Evolutionary conservation across 2,888 invertebrate genomes (phyloP), one percentile per base, ranked within the genome.

Genomic region (Didymodactylos carnosus): DNA sequence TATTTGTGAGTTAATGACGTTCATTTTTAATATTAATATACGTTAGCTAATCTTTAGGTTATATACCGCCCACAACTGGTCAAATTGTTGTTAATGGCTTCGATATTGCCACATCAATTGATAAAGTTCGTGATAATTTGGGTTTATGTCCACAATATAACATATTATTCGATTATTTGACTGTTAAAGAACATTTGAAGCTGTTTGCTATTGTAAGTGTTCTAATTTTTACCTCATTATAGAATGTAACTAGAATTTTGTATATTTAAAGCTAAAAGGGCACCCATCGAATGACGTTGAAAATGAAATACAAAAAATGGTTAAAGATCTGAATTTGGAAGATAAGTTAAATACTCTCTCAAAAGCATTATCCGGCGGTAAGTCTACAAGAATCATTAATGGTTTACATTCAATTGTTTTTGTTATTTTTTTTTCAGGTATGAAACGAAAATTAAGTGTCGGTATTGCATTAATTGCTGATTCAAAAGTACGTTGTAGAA

Each of bases 141-240:
- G 94, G 94, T 0, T 87, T 92, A 72, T 95, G 94, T 82, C 92
- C 94, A 0, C 84, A 94, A 80, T 90, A 91, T 81, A 90, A 92
- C 82, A 88, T 91, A 10, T 85, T 92, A 1, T 91, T 92, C 80
- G 88, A 89, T 77, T 89, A 89, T 76, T 85, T 92, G 51, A 91
- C 91, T 0, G 91, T 91, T 3, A 85, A 85, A 35, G 91, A 92
- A 82, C 92, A 92, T 81, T 85, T 92, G 40, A 86, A 88, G 75
- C 92, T 92, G 84, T 92, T 89, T 80, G 88, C 89, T 69, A 87
- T 88, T 78, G 85, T 91, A 72, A 71, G 72, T 72, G 23, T 72
- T 43, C 39, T 40, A 51, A 40, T 40, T 29, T 23, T n/a, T 10
- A 62, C 11, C 5, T 49, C 35, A 70, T 70, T 40, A 62, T 79